Conservation (phyloP, 2,888 invertebrate genomes). For the Coleophora deauratella region DNA sequence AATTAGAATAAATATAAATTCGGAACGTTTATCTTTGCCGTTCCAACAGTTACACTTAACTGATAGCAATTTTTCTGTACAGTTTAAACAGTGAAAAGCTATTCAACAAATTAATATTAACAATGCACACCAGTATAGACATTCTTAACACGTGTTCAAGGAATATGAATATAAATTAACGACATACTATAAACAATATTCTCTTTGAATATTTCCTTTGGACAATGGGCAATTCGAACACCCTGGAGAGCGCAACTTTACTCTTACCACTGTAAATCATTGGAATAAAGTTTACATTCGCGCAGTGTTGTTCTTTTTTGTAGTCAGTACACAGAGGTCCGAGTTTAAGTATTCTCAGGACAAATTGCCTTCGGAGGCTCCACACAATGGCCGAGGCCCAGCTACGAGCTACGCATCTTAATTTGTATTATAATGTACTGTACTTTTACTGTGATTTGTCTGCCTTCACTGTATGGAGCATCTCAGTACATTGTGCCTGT, state of each 20-base stretch:
- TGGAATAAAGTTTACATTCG: no score
- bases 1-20: no score
- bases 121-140: constrained; percentile 4
- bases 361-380: constrained; percentile 50
- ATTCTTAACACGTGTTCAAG: constrained; percentile 20
- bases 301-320: no score
- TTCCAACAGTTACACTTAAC: neutral
- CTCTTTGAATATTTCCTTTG: constrained; percentile 20
- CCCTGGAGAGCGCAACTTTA: constrained; percentile 17
- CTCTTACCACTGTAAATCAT: constrained; percentile 12
- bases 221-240: constrained; percentile 48
- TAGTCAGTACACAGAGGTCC: neutral
- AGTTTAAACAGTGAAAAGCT: constrained; percentile 13
- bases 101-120: constrained; percentile 23
- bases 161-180: constrained; percentile 25
- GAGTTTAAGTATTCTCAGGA: constrained; percentile 50
- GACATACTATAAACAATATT: constrained; percentile 12
- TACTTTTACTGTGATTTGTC: constrained; percentile 11
- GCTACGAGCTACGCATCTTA: constrained; percentile 34
- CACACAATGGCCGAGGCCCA: constrained; percentile 35
- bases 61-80: neutral
- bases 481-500: neutral
- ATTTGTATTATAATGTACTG: constrained; percentile 10
- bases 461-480: neutral
- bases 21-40: no score